A percentile compares a stretch with the other conserved stretches of the same genome.
Conservation (phyloP, 2,888 invertebrate species). For the Tipula unca region DNA sequence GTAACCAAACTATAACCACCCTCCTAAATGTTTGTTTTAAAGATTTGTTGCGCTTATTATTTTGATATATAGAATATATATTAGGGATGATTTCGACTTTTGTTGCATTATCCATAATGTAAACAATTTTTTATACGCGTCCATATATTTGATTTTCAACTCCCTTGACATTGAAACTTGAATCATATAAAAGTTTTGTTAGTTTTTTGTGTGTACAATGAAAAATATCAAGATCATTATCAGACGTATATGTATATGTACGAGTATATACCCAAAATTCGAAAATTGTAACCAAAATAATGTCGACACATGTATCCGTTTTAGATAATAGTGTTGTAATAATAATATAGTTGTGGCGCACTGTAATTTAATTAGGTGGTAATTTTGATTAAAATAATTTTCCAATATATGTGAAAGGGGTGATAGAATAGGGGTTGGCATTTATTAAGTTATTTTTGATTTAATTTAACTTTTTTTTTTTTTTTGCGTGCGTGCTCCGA, state of each 20-base stretch:
- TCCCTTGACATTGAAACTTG: conserved; percentile 8
- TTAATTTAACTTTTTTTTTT: background rate
- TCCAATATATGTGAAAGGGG: background rate
- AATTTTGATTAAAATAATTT: background rate
- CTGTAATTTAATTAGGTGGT: background rate
- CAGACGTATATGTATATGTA: background rate
- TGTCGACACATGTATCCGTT: conserved; percentile 19
- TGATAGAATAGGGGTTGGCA: background rate
- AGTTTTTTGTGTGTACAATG: background rate
- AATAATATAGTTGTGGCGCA: background rate
- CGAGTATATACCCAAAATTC: no score
- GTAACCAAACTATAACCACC: background rate
- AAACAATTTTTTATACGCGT: background rate
- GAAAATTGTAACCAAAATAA: background rate
- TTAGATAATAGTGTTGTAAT: no score
- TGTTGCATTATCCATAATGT: background rate
- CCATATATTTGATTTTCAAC: background rate
- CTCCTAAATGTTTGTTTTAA: background rate
- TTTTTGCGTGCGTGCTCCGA: no score
- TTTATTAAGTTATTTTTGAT: background rate
- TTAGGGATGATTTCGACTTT: conserved; percentile 1
- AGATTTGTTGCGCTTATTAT: background rate
- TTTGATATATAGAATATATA: background rate
- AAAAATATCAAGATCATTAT: background rate
- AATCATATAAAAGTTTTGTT: background rate